A percentile compares a stretch with the other conserved stretches of the same genome.
Evolutionary conservation across 1,140 invertebrate genomes (phyloP).

Genomic region (Aphidius ervi): DNA sequence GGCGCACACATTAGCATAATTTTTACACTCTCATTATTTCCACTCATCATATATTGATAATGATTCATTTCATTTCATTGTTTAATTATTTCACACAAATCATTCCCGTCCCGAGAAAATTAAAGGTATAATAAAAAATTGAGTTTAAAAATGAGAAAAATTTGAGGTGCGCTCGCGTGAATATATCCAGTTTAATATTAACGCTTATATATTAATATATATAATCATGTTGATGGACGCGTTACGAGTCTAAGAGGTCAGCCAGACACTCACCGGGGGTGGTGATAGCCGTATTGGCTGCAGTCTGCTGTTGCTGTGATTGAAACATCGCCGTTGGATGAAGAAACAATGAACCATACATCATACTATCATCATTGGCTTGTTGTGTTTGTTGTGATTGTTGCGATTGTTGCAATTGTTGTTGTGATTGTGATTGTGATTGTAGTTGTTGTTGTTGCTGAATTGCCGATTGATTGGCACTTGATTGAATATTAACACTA

Average conservation of each 20-base stretch:
- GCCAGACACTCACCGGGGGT: conserved; percentile 53
- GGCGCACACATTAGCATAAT: neutral
- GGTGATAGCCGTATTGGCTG: conserved; percentile 42
- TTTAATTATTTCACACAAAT: too few relatives aligned
- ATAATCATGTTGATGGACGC: conserved; percentile 11
- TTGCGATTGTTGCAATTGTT: conserved; percentile 36
- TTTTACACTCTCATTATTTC: neutral
- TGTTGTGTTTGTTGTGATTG: conserved; percentile 35
- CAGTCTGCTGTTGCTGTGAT: conserved; percentile 40
- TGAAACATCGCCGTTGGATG: conserved; percentile 53
- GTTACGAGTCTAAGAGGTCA: conserved; percentile 51
- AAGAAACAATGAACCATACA: conserved; percentile 52
- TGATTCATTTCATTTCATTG: too few relatives aligned
- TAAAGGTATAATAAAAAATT: too few relatives aligned
- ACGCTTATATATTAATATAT: too few relatives aligned
- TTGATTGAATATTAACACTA: conserved; percentile 45
- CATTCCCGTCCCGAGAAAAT: too few relatives aligned
- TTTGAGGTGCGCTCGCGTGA: too few relatives aligned
- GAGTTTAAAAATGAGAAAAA: too few relatives aligned
- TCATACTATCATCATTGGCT: conserved; percentile 49
- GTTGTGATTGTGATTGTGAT: conserved; percentile 34
- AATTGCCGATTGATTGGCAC: conserved; percentile 29
- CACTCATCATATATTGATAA: too few relatives aligned
- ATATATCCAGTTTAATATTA: too few relatives aligned
- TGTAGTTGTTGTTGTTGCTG: conserved; percentile 35